phyloP scores from a whole-genome alignment of 2,888 invertebrate species.

The Andrena camellia region DNA sequence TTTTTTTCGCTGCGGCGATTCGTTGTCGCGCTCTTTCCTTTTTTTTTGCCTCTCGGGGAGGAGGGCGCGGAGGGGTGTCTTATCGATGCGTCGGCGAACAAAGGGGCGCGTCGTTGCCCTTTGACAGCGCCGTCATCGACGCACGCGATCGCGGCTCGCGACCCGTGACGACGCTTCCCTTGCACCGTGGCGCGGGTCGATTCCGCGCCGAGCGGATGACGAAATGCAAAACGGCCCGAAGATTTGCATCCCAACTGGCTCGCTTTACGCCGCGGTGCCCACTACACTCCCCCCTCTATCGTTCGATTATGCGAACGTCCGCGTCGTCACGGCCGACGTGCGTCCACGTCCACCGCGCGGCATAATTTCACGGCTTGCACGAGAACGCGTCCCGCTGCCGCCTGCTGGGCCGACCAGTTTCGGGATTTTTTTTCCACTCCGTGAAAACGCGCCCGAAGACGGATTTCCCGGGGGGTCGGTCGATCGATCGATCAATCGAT shows the following conservation, averaged over 20 bases:
- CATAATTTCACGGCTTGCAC: slow-evolving; percentile 80
- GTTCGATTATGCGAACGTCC: slow-evolving; percentile 78
- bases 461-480: slow-evolving; percentile 13
- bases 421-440: not conserved
- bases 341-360: slow-evolving; percentile 60
- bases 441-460: slow-evolving; percentile 11
- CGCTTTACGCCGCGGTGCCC: slow-evolving; percentile 69
- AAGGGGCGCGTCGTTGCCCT: slow-evolving; percentile 36
- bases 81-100: slow-evolving; percentile 44
- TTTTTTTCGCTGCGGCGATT: not conserved
- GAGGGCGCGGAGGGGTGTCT: not conserved
- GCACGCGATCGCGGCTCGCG: slow-evolving; percentile 60
- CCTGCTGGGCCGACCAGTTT: not conserved
- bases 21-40: not conserved
- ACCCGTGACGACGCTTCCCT: slow-evolving; percentile 59
- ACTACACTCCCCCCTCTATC: slow-evolving; percentile 50
- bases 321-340: slow-evolving; percentile 76
- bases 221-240: slow-evolving; percentile 79
- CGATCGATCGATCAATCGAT: slow-evolving; percentile 17
- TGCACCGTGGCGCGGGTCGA: slow-evolving; percentile 48
- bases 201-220: slow-evolving; percentile 68
- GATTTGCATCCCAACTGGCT: slow-evolving; percentile 80
- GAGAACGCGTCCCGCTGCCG: slow-evolving; percentile 23
- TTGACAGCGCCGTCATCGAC: slow-evolving; percentile 16
- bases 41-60: not conserved